Conservation (phyloP, 2,113 vertebrate species). For the Prunella himalayana region DNA sequence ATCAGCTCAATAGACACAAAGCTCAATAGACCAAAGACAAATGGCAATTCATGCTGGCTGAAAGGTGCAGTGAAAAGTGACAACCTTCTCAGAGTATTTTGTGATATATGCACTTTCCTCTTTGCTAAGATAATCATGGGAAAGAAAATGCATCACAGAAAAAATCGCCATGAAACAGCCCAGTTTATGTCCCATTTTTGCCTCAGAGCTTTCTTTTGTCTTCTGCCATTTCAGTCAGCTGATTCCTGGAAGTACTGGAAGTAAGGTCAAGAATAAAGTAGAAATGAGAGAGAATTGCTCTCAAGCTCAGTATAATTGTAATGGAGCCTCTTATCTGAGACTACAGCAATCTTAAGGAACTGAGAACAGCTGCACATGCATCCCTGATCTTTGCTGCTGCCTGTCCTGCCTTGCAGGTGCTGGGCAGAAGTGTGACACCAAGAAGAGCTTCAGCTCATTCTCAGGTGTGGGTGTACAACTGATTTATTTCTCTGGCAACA, state of each 20-base stretch:
- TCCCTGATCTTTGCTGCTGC: background rate
- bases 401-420: background rate
- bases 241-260: background rate
- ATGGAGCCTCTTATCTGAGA: background rate
- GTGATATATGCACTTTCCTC: background rate
- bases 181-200: background rate
- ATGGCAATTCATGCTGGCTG: background rate
- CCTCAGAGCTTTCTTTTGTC: background rate
- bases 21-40: background rate
- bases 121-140: background rate
- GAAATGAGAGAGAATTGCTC: background rate
- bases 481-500: background rate
- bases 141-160: background rate
- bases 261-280: background rate
- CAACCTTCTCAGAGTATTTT: background rate
- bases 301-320: background rate
- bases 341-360: background rate
- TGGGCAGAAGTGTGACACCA: background rate
- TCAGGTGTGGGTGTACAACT: background rate
- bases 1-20: background rate
- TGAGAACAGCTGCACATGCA: background rate
- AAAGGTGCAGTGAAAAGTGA: background rate
- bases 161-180: background rate
- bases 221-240: background rate
- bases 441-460: background rate